These are phyloP conservation scores for Aporrectodea caliginosa DNA, from an alignment of 1,140 invertebrate species.

Conservation along the genomic window DNA sequence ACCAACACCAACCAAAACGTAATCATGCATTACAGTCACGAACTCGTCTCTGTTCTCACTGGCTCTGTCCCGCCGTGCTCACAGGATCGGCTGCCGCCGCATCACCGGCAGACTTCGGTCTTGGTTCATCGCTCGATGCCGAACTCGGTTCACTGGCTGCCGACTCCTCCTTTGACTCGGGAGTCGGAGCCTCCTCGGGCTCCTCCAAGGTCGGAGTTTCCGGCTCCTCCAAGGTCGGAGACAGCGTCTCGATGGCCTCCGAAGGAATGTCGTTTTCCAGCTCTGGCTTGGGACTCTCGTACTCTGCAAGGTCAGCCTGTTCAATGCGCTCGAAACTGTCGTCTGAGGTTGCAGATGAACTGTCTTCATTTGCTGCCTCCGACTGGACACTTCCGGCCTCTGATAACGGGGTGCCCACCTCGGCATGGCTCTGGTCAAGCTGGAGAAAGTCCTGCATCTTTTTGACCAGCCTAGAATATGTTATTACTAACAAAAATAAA, in stretches of 20 bases:
- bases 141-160: not conserved
- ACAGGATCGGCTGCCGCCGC: not conserved
- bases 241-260: not conserved
- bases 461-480: not conserved
- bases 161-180: not conserved
- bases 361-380: not conserved
- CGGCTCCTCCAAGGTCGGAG: not conserved
- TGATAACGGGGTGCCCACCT: not conserved
- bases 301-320: not conserved
- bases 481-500: too few species aligned
- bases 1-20: not conserved
- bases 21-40: not conserved
- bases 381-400: not conserved
- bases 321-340: not conserved
- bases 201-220: not conserved
- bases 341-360: not conserved
- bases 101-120: not conserved
- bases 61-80: not conserved
- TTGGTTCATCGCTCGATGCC: not conserved
- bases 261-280: not conserved
- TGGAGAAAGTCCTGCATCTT: not conserved
- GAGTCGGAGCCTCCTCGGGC: not conserved
- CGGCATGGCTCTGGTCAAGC: not conserved
- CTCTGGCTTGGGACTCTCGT: not conserved
- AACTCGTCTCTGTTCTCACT: not conserved